Base-by-base conservation (phyloP, 2,797 vertebrate genomes). In the Anabas testudineus region DNA sequence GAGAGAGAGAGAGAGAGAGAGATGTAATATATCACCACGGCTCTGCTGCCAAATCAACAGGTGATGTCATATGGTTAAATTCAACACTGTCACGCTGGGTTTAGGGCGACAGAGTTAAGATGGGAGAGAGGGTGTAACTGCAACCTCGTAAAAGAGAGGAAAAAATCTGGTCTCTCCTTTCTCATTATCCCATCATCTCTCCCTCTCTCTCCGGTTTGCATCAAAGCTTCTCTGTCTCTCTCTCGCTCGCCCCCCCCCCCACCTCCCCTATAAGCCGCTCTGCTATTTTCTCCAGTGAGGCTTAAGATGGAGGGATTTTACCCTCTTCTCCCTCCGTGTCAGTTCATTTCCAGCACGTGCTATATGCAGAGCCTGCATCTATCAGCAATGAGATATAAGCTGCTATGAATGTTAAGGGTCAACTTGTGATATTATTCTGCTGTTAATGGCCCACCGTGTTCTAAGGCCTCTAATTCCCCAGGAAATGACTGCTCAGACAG, bases 401-500 rank as follows among this genome's bases (percentile, higher is more conserved):
- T 80, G 80, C 76, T 79, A 32, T 67, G 73, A 82, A 85, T 45
- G 86, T 83, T 85, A 83, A 71, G 67, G 90, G 88, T 90, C 90
- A 89, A 87, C 79, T 78, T 74, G 86, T 88, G 87, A 87, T 90
- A 90, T 86, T 86, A 88, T 86, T 89, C 82, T 55, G 82, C 84
- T 70, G 84, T 85, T 88, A 88, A 90, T 88, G 85, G 84, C 80
- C 77, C 71, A 65, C 67, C 42, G 9, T 83, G 88, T 81, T 67
- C 72, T 3, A 80, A 63, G 71, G 54, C 66, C 60, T 57, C 79
- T 87, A 90, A 88, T 88, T 85, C 83, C 74, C 51, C 71, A 70
- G 74, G 68, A 90, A 85, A 85, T 79, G 74, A 88, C 76, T 80
- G 85, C 82, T 80, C 48, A 80, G 75, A 70, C 76, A 64, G 84